These are phyloP conservation scores for Gallinago paraguaiae DNA, from an alignment of 2,113 vertebrate genomes.

Conservation along the genomic window DNA sequence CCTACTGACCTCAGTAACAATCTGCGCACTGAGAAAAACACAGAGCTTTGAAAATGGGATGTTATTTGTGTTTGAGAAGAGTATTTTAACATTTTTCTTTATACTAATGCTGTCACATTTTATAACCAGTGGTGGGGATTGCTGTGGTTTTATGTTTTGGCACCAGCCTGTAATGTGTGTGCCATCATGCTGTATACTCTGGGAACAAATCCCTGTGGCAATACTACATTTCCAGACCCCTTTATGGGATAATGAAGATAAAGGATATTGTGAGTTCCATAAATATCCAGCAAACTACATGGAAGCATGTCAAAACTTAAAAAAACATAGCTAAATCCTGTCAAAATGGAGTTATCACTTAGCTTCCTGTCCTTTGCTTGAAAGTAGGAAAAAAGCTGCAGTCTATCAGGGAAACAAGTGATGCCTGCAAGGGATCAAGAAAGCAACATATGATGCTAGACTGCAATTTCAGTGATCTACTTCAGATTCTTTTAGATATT, in stretches of 20 bases:
- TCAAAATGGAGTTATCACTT: not conserved
- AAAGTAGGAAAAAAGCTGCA: not conserved
- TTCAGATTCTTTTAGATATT: constrained; percentile 36
- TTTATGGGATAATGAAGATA: constrained; percentile 11
- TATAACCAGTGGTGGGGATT: not conserved
- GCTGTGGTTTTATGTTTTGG: constrained; percentile 23
- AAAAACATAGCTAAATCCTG: not conserved
- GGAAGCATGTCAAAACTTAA: not conserved
- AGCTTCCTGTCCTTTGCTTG: not conserved
- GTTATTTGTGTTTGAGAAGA: constrained; percentile 30
- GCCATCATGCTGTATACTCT: not conserved
- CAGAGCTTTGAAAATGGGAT: constrained; percentile 37
- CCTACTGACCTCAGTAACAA: constrained; percentile 22
- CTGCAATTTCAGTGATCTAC: not conserved
- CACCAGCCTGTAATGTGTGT: not conserved
- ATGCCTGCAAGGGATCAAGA: not conserved
- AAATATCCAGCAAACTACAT: not conserved
- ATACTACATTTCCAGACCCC: not conserved
- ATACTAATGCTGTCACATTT: constrained; percentile 31
- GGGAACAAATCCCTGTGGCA: not conserved
- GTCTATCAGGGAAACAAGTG: not conserved
- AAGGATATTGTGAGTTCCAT: not conserved
- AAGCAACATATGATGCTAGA: not conserved
- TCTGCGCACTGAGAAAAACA: not conserved
- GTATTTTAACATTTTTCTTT: constrained; percentile 1